Evolutionary conservation across 2,797 vertebrate species (phyloP).

Genomic region (Bufotes viridis): DNA sequence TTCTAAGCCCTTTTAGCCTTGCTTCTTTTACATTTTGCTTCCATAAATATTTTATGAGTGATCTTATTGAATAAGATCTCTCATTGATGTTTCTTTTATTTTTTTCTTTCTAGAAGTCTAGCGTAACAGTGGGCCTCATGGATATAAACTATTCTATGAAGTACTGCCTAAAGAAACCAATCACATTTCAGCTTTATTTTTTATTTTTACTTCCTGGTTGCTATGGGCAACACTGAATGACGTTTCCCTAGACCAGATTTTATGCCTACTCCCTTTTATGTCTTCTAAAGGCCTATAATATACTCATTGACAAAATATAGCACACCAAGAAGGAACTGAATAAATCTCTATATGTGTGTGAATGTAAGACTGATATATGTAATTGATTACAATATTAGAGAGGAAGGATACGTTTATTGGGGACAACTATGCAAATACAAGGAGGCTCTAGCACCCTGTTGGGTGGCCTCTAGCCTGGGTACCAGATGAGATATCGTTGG

Average conservation of each 20-base stretch:
- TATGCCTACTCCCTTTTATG: not conserved
- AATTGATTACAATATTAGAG: too few relatives aligned
- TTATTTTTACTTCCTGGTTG: not conserved
- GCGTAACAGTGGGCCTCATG: not conserved
- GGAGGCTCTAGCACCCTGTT: too few relatives aligned
- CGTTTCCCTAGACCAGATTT: not conserved
- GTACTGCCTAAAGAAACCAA: not conserved
- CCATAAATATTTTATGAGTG: constrained; percentile 17
- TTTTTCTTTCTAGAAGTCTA: not conserved
- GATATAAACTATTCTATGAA: not conserved
- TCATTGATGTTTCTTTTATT: not conserved
- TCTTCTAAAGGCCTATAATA: too few relatives aligned
- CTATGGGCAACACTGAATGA: not conserved
- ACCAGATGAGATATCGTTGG: too few relatives aligned
- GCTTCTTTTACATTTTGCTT: not conserved
- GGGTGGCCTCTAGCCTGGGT: too few relatives aligned
- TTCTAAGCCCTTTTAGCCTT: not conserved
- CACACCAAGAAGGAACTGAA: too few relatives aligned
- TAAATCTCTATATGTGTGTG: too few relatives aligned
- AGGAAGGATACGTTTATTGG: too few relatives aligned
- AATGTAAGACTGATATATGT: too few relatives aligned
- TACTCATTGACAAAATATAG: too few relatives aligned
- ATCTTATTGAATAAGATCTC: not conserved
- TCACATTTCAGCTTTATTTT: not conserved
- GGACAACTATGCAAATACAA: too few relatives aligned